Conservation (phyloP, 2,888 invertebrate genomes). For the Sepioteuthis lessoniana region DNA sequence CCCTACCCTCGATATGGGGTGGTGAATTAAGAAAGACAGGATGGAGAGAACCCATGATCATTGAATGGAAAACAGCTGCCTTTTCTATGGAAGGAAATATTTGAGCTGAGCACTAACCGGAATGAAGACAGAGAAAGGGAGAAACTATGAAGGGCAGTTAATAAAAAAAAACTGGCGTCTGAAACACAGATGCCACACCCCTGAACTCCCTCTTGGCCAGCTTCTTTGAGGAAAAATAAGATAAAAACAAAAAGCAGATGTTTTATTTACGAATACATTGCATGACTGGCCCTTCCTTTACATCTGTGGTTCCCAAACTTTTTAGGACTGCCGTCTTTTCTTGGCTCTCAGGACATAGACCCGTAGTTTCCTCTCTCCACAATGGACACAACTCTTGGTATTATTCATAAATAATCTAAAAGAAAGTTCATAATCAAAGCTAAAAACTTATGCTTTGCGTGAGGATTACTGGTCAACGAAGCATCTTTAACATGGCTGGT, state of each 20-base stretch:
- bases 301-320: background rate
- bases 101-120: background rate
- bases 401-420: too few species aligned
- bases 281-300: background rate
- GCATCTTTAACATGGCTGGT: too few species aligned
- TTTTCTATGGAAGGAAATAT: background rate
- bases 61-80: conserved; percentile 11
- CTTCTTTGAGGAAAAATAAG: background rate
- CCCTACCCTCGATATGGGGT: background rate
- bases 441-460: too few species aligned
- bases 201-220: background rate
- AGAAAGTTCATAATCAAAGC: too few species aligned
- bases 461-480: too few species aligned
- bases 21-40: background rate
- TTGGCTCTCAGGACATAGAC: too few species aligned
- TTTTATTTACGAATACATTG: background rate
- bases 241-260: background rate
- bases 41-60: background rate
- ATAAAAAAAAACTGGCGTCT: background rate
- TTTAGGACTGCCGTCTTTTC: too few species aligned
- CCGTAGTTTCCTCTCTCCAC: too few species aligned
- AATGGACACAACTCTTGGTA: too few species aligned
- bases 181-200: background rate
- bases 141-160: background rate
- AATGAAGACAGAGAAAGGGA: background rate